Evolutionary conservation across 2,888 invertebrate species (phyloP), one percentile per base, ranked within the genome.

Genomic region (Morpho helenor): DNA sequence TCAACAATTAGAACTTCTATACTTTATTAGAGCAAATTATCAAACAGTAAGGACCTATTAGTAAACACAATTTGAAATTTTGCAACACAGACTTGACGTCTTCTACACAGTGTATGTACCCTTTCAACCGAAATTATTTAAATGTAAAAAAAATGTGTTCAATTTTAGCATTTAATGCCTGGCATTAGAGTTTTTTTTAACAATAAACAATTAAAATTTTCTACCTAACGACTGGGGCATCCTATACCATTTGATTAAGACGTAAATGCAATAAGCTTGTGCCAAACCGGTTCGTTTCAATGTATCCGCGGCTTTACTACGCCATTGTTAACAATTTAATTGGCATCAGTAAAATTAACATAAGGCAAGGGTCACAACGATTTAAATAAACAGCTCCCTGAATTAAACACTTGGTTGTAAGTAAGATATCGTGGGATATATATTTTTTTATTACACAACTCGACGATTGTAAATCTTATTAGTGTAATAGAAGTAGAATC

Each of bases 321-420:
- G 70, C 82, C 76, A 83, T 86, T 87, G 87, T 87, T 79, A 86
- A 83, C 84, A 80, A 80, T 84, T 84, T 86, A 86, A 86, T 87
- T 85, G 79, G 77, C 73, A 79, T 77, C 76, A 66, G 69, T 65
- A 57, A 68, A 71, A 80, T 84, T 83, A 79, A 65, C 77, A 76
- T 77, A 78, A 72, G 66, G 70, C 69, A 73, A 68, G 82, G 83
- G 84, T 61, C 59, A 60, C 52, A 49, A 16, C 41, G 42, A 62
- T 62, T 57, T 59, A 56, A 54, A 60, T 60, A 60, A 49, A 51
- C 56, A 62, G 57, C 62, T 62, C 62, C 62, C 60, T 57, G 60
- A 57, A 51, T 62, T 62, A 22, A 54, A 54, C 49, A 47, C 45
- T 22, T 45, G 56, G 53, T 59, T 43, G 8, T 45, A 49, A 58